Base-by-base conservation (phyloP, 2,888 invertebrate species). In the Noctua janthina region DNA sequence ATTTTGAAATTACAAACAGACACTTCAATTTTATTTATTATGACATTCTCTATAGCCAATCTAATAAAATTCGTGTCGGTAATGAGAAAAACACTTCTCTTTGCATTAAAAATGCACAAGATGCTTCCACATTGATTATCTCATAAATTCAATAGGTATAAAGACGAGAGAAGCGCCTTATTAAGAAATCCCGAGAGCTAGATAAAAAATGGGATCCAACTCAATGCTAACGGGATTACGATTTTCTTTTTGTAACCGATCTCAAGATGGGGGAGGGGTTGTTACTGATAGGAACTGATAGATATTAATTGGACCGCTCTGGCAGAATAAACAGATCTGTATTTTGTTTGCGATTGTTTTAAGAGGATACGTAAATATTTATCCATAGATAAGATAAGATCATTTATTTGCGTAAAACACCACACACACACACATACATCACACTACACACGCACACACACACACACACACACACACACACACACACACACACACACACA, bases 191-290 rank as follows among this genome's bases (percentile, higher is more conserved):
- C 56, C 39, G 39, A 64, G 54, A 73, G 62, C 35, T 76, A 67
- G 69, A 82, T 75, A 85, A 78, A 39, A 84, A 78, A 74, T 59
- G 70, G 15, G 15, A 85, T 85, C 74, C n/a, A n/a, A 39, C 68
- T 78, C 76, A 78, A 76, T 76, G 70, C 76, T 70, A 78, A 20
- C 0, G 62, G 64, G 76, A 71, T 82, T 76, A 78, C 75, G 43
- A 68, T 78, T 59, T 69, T 29, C 51, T 77, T 76, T 78, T 81
- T 78, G 15, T 62, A 73, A 68, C 56, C 76, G 74, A 72, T 74
- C 71, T 64, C 49, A 68, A 80, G 81, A 80, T 75, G n/a, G 54
- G 43, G 20, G 46, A 69, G 20, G 59, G 73, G n/a, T 76, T 76
- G 76, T 56, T 51, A 64, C 70, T 84, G 84, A 84, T 84, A 68